Evolutionary conservation across 2,888 invertebrate genomes (phyloP), one percentile per base, ranked within the genome.

Genomic region (Calliscelio sp.): DNA sequence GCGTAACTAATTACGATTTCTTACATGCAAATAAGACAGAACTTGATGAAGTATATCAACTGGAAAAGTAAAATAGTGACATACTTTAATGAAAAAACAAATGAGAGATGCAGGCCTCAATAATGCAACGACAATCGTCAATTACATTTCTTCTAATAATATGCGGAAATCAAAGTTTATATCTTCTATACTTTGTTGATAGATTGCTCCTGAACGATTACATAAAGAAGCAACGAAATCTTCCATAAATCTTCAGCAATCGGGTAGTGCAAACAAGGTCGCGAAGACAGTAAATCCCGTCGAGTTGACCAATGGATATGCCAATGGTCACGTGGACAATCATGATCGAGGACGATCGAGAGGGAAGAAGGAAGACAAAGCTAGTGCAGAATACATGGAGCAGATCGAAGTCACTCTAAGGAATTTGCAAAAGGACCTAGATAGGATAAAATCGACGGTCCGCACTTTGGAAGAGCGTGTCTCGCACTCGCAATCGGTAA

Each of bases 321-420:
- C 81, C 11, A 90, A 90, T 46, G 89, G 87, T 87, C 78, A 80
- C 53, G 49, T 63, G 3, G 88, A 89, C 3, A 49, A 65, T 32
- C 88, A 88, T 49, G 91, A 91, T 2, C 89, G 89, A 68, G 88
- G 89, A 70, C 87, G 90, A 86, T 82, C 89, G 49, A 87, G 91
- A 68, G 88, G 80, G 11, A 92, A 90, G 55, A 90, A 88, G 44
- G 90, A 92, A 7, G 91, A 91, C 3, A 89, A 88, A 70, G 73
- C 61, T 0, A 90, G 88, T 68, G 87, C 86, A 7, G 94, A 94
- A 87, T 93, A 94, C 74, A 92, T 94, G 11, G 92, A 93, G 85
- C 94, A 94, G 87, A 92, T 95, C 55, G 91, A 94, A 11, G 92
- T 90, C 68, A 93, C 94, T 22, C 93, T 94, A 79, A 93, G 94